A percentile compares a stretch with the other conserved stretches of the same genome.
phyloP scores from a whole-genome alignment of 2,888 invertebrate genomes.

The Leucophenga maculata region DNA sequence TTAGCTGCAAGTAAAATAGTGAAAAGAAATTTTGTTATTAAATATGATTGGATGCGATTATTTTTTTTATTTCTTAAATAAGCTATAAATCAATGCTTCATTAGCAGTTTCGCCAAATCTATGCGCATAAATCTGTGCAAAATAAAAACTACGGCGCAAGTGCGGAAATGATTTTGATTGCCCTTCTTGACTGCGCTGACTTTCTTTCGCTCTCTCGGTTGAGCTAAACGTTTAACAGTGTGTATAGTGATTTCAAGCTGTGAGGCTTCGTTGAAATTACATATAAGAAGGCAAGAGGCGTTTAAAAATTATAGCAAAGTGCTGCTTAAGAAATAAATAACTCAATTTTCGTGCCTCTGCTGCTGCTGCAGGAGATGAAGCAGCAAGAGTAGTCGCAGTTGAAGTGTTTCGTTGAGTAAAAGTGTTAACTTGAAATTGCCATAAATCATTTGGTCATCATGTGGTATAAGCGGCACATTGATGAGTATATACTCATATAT shows the following conservation, averaged over 20 bases:
- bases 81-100: constrained; percentile 13
- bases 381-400: not conserved
- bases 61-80: not conserved
- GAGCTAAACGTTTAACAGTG: no score
- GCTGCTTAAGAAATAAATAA: constrained; percentile 22
- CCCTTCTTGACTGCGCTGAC: not conserved
- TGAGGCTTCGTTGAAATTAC: not conserved
- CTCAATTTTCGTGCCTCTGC: constrained; percentile 11
- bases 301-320: constrained; percentile 20
- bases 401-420: constrained; percentile 44
- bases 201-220: not conserved
- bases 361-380: not conserved
- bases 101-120: constrained; percentile 4
- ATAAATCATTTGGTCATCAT: constrained; percentile 51
- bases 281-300: constrained; percentile 6
- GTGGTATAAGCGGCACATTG: no score
- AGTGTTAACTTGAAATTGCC: constrained; percentile 64
- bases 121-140: constrained; percentile 9
- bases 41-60: not conserved
- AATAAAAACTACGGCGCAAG: not conserved
- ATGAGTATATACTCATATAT: no score
- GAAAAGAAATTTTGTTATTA: constrained; percentile 1
- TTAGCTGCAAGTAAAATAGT: constrained; percentile 18
- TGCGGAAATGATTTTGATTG: not conserved
- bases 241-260: no score